phyloP scores from a whole-genome alignment of 2,888 invertebrate genomes.

The Perizoma flavofasciatum region DNA sequence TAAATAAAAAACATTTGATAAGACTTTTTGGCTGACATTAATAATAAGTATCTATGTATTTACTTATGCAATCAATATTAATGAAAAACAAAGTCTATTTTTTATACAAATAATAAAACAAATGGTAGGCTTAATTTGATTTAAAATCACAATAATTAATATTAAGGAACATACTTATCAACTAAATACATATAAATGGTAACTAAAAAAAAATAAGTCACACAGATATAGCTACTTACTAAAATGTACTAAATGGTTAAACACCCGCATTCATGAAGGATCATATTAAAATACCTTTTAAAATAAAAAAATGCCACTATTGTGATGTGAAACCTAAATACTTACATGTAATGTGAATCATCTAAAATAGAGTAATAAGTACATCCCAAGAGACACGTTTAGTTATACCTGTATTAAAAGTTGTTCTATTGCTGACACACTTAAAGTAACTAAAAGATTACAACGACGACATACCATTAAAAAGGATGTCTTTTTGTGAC shows the following conservation, averaged over 20 bases:
- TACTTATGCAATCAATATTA: too few species aligned
- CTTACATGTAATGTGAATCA: too few species aligned
- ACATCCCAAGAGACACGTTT: too few species aligned
- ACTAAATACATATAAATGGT: background rate
- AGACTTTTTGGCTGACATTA: background rate
- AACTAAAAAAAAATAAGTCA: background rate
- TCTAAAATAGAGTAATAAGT: too few species aligned
- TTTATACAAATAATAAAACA: background rate
- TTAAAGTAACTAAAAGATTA: too few species aligned
- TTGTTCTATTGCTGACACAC: too few species aligned
- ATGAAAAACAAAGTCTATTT: background rate
- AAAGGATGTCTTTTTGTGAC: too few species aligned
- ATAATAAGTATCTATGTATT: too few species aligned
- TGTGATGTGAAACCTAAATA: too few species aligned
- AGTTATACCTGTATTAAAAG: too few species aligned
- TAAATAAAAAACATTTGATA: background rate
- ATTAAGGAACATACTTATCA: background rate
- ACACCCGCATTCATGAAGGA: conserved; percentile 23
- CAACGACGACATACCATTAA: too few species aligned
- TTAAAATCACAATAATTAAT: conserved; percentile 1
- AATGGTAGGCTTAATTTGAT: background rate
- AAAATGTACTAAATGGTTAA: background rate
- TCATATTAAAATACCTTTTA: conserved; percentile 18
- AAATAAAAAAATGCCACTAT: conserved; percentile 20
- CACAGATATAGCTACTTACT: background rate